Base-by-base conservation (phyloP, 2,113 vertebrate species). In the Sialia sialis region DNA sequence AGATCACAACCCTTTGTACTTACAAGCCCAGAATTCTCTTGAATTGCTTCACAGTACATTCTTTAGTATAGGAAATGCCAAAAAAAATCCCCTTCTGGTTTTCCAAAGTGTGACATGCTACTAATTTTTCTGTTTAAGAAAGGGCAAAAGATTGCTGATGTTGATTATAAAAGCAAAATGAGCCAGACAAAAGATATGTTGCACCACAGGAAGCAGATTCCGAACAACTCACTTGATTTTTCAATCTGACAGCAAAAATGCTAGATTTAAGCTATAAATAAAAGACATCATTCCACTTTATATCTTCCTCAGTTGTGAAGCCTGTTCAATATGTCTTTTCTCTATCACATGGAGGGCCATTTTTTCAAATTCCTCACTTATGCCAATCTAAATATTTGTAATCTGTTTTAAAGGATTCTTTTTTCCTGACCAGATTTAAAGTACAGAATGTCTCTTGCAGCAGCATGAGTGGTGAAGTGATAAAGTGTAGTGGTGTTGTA, bases 251-350 rank as follows among this genome's bases (percentile, higher is more conserved):
- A 85, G 56, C 13, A 72, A 90, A 92, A 41, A 67, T 68, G 66
- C 27, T 85, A 79, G 30, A 79, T 48, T 74, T 60, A 51, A 56
- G 16, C 60, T 91, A 93, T 85, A 93, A 95, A 94, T 96, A 95
- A 93, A 91, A 75, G 23, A 36, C 83, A 58, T 39, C 82, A 83
- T 79, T 94, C 36, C 36, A 44, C 19, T 92, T 92, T 83, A 85
- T 79, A 93, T 64, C 36, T 93, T 92, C 78, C 85, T 76, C 70
- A 79, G 54, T 67, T 64, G 30, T 81, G 63, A 70, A 55, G 48
- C 18, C 66, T 78, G 14, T 48, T 95, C 85, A 82, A 30, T 90
- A 78, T 88, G 54, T 83, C 41, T 73, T 84, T 79, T 58, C 22
- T 44, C 22, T 78, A 15, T 27, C 30, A 85, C 19, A 36, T 7